Evolutionary conservation across 2,888 invertebrate species (phyloP), one percentile per base, ranked within the genome.

Genomic region (Synanthedon formicaeformis): DNA sequence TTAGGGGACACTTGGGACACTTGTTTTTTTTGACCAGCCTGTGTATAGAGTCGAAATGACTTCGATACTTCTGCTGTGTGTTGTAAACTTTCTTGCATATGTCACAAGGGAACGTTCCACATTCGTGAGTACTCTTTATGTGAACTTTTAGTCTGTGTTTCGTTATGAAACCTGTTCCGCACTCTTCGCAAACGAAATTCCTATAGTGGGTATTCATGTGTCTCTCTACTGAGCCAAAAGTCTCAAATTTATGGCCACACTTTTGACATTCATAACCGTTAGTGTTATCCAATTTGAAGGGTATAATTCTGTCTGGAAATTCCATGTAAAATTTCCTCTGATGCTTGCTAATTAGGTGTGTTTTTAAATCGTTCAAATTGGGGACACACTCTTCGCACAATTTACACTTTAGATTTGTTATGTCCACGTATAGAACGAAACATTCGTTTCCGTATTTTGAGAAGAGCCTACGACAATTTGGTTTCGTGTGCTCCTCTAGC

Each of bases 381-480:
- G 57, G 54, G 2, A 77, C 55, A 0, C 56, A 57, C 12, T 57
- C 52, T 1, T 67, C 54, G 40, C 85, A 86, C n/a, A 81, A 16
- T 0, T 59, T 69, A 40, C 85, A 86, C 49, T 67, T 67, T 0
- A 86, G 40, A 16, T 79, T 64, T 0, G 78, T 78, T 0, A 81
- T 64, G 41, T 85, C 86, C 0, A 76, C 82, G n/a, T 85, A 84
- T 0, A 85, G 75, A 0, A 82, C 74, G 0, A 84, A 52, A 6
- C 73, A 71, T 55, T 85, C 83, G 0, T 73, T 68, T 0, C 80
- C 76, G 16, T 75, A 76, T 0, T 71, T 73, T 1, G 61, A 60
- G 0, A 84, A 50, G 0, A 78, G 60, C 52, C 69, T 76, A 8
- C 57, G 65, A 1, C 66, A 54, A 50, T 74, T 73, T 0, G 53